Evolutionary conservation across 2,113 vertebrate genomes (phyloP).

Genomic region (Poeciliopsis occidentalis): DNA sequence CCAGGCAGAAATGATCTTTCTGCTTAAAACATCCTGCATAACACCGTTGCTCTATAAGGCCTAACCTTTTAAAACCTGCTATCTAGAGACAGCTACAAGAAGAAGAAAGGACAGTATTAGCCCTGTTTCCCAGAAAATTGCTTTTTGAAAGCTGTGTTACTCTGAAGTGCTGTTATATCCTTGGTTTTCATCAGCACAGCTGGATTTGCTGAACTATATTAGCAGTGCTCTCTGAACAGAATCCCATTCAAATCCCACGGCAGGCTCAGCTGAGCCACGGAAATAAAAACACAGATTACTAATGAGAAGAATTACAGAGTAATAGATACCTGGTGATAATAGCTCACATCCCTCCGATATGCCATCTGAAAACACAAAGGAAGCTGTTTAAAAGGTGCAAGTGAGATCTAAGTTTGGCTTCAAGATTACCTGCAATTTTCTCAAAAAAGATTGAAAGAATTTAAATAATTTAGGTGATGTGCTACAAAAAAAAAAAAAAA

Average conservation of each 20-base stretch:
- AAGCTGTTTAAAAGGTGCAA: slow-evolving; percentile 10
- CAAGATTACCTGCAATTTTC: slow-evolving; percentile 4
- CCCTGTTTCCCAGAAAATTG: slow-evolving; percentile 40
- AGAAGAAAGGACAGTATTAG: slow-evolving; percentile 19
- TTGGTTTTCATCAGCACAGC: slow-evolving; percentile 43
- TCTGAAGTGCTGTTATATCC: slow-evolving; percentile 24
- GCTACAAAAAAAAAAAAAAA: slow-evolving; percentile 8
- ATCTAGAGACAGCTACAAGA: slow-evolving; percentile 16
- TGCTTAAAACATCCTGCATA: slow-evolving; percentile 11
- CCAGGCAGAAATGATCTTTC: slow-evolving; percentile 8
- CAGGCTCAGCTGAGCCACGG: slow-evolving; percentile 35
- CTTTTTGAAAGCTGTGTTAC: slow-evolving; percentile 41
- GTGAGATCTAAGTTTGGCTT: neutral
- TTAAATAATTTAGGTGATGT: neutral
- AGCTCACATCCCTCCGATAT: slow-evolving; percentile 82
- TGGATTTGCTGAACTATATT: slow-evolving; percentile 44
- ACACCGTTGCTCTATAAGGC: slow-evolving; percentile 20
- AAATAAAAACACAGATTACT: slow-evolving; percentile 48
- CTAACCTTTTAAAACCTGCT: slow-evolving; percentile 33
- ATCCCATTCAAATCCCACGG: slow-evolving; percentile 45
- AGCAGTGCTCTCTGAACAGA: slow-evolving; percentile 17
- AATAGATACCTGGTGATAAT: slow-evolving; percentile 81
- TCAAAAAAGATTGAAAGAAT: neutral
- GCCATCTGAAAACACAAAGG: slow-evolving; percentile 73
- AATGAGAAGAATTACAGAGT: slow-evolving; percentile 45